These are phyloP conservation scores for Eurois occulta DNA, from an alignment of 2,888 invertebrate genomes.

Conservation along the genomic window DNA sequence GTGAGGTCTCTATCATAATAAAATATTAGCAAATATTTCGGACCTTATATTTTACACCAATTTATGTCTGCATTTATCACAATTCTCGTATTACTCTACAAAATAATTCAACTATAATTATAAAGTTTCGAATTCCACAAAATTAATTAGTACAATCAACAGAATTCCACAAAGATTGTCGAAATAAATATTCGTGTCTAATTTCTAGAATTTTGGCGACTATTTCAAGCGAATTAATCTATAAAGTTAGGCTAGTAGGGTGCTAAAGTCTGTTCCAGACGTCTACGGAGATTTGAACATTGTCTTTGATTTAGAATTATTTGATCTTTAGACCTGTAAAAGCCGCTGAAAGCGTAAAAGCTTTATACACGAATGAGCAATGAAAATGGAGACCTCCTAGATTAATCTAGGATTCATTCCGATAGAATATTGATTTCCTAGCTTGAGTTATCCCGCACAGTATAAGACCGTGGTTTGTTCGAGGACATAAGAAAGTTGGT, in stretches of 20 bases:
- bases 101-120: not conserved
- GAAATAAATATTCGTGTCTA: conserved; percentile 17
- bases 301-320: conserved; percentile 32
- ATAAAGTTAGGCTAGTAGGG: conserved; percentile 29
- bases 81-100: not conserved
- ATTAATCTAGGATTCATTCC: not conserved
- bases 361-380: not conserved
- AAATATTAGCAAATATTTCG: not conserved
- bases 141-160: conserved; percentile 40
- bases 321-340: conserved; percentile 29
- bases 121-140: conserved; percentile 1
- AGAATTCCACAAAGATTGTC: conserved; percentile 16
- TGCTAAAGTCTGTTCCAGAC: not conserved
- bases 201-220: conserved; percentile 24
- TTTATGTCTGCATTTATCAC: not conserved
- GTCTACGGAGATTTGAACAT: conserved; percentile 21
- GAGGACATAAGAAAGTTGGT: not conserved
- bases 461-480: too few species aligned
- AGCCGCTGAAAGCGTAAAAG: not conserved
- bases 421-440: not conserved
- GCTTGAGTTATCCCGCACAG: too few species aligned
- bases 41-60: not conserved
- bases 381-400: not conserved
- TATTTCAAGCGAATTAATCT: conserved; percentile 24
- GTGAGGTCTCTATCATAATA: not conserved